These are phyloP conservation scores for Numida meleagris DNA, from an alignment of 2,113 vertebrate species.

Conservation along the genomic window DNA sequence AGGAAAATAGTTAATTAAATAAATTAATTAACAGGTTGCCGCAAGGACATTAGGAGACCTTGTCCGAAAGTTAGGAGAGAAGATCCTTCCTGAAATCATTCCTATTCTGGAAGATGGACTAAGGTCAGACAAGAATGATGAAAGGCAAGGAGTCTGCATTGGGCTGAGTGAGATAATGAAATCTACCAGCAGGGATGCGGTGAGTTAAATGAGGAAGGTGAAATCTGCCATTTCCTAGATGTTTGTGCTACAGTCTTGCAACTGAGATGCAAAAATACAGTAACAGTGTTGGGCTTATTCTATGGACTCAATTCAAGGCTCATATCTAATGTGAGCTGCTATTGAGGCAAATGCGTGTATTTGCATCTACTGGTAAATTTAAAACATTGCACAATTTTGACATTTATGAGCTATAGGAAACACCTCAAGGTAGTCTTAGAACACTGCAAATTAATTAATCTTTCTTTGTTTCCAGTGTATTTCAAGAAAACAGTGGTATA, in stretches of 20 bases:
- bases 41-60: conserved; percentile 95
- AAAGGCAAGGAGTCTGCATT: conserved; percentile 97
- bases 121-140: conserved; percentile 93
- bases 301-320: neutral
- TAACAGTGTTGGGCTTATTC: neutral
- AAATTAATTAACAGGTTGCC: conserved; percentile 86
- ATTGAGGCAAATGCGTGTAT: neutral
- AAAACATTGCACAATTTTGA: neutral
- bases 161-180: conserved; percentile 99
- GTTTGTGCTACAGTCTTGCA: neutral
- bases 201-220: conserved; percentile 65
- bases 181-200: conserved; percentile 96
- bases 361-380: neutral
- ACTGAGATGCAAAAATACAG: neutral
- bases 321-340: neutral
- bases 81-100: conserved; percentile 98
- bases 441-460: neutral
- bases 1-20: neutral
- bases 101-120: conserved; percentile 96
- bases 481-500: neutral
- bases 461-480: neutral
- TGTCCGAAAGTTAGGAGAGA: conserved; percentile 97
- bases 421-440: neutral
- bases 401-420: neutral
- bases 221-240: neutral